Percentiles rank a stretch among this genome's conserved stretches.
These are phyloP conservation scores for Babyrousa celebensis DNA, from an alignment of 2,797 vertebrate species.

Conservation along the genomic window DNA sequence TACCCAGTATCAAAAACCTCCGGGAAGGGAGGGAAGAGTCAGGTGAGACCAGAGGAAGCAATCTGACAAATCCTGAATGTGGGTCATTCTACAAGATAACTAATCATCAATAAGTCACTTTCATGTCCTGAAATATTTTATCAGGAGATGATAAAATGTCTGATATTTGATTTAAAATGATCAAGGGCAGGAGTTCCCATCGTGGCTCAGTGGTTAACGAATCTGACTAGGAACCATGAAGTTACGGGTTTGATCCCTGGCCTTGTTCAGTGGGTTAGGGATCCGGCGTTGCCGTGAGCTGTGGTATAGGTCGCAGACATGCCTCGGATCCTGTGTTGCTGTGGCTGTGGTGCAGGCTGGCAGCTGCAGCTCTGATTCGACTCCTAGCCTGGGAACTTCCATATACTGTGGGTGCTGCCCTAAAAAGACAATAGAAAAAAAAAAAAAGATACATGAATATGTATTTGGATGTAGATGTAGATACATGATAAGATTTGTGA, in stretches of 20 bases:
- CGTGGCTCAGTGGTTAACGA: too few relatives aligned
- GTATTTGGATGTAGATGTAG: neutral
- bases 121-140: slow-evolving; percentile 33
- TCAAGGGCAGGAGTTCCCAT: neutral
- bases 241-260: too few relatives aligned
- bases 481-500: slow-evolving; percentile 33
- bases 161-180: slow-evolving; percentile 48
- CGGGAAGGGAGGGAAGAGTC: neutral
- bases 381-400: too few relatives aligned
- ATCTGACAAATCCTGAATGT: slow-evolving; percentile 25
- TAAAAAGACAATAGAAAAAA: too few relatives aligned
- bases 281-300: too few relatives aligned
- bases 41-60: neutral
- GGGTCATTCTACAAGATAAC: slow-evolving; percentile 5
- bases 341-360: too few relatives aligned
- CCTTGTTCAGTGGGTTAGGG: too few relatives aligned
- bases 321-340: too few relatives aligned
- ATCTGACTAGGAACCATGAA: too few relatives aligned
- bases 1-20: neutral
- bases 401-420: too few relatives aligned
- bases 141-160: neutral
- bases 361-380: too few relatives aligned
- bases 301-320: too few relatives aligned
- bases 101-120: slow-evolving; percentile 22
- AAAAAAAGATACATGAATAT: neutral